Evolutionary conservation across 1,140 invertebrate species (phyloP).

Genomic region (Trinorchestia longiramus): DNA sequence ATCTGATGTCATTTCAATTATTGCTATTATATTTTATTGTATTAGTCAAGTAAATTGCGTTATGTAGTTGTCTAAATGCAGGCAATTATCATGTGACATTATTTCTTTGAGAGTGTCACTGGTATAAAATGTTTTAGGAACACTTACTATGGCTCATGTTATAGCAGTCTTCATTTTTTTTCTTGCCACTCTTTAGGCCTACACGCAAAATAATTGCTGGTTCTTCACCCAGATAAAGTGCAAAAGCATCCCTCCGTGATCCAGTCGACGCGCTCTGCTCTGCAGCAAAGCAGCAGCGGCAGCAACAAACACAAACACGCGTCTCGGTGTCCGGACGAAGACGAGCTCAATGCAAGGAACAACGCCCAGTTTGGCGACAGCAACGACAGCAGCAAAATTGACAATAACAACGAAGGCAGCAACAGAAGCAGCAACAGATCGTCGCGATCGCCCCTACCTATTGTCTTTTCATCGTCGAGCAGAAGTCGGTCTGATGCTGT

Average conservation of each 20-base stretch:
- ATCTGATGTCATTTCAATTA: too few species aligned
- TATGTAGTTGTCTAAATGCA: too few species aligned
- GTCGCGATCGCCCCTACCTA: slow-evolving; percentile 28
- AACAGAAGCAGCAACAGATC: slow-evolving; percentile 58
- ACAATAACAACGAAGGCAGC: slow-evolving; percentile 54
- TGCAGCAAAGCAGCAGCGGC: slow-evolving; percentile 41
- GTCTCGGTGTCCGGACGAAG: background rate
- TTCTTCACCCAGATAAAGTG: background rate
- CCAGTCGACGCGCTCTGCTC: slow-evolving; percentile 74
- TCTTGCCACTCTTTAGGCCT: background rate
- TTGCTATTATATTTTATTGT: too few species aligned
- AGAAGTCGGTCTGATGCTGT: background rate
- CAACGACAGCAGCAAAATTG: slow-evolving; percentile 48
- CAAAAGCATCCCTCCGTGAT: slow-evolving; percentile 78
- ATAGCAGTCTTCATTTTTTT: too few species aligned
- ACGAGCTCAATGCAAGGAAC: slow-evolving; percentile 13
- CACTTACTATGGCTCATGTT: too few species aligned
- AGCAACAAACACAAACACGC: background rate
- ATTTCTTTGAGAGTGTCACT: too few species aligned
- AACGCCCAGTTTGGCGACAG: slow-evolving; percentile 14
- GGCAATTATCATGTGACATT: too few species aligned
- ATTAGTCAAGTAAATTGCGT: too few species aligned
- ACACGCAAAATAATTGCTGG: background rate
- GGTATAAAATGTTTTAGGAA: too few species aligned
- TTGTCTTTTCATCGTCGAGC: background rate